A percentile compares a stretch with the other conserved stretches of the same genome.
phyloP scores from a whole-genome alignment of 2,888 invertebrate genomes.

The Chaetogeoica ovagalla region DNA sequence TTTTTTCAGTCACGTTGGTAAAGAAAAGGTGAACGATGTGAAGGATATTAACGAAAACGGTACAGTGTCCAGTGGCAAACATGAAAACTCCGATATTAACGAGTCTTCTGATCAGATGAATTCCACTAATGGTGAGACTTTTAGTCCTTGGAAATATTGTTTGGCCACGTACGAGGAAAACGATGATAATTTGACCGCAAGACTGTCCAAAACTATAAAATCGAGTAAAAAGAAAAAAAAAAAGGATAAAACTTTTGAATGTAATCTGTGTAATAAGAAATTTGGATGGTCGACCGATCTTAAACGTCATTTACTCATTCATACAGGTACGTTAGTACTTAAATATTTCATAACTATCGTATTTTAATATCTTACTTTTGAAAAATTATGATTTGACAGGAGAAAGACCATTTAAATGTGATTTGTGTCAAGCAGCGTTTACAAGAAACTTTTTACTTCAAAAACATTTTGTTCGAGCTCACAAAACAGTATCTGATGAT shows the following conservation, averaged over 20 bases:
- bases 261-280: constrained; percentile 59
- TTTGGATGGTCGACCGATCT: constrained; percentile 62
- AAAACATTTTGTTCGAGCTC: constrained; percentile 59
- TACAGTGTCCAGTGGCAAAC: neutral
- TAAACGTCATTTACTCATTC: constrained; percentile 61
- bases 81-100: neutral
- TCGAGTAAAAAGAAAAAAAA: constrained; percentile 25
- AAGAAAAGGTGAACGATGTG: neutral
- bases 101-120: constrained; percentile 20
- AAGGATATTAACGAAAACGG: neutral
- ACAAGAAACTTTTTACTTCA: constrained; percentile 61
- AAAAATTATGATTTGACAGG: constrained; percentile 54
- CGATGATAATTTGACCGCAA: constrained; percentile 2
- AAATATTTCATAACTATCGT: neutral
- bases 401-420: constrained; percentile 60
- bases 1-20: constrained; percentile 39
- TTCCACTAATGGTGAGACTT: constrained; percentile 16
- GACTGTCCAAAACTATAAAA: constrained; percentile 11
- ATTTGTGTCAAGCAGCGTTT: constrained; percentile 59
- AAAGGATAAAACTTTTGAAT: constrained; percentile 54
- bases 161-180: constrained; percentile 31
- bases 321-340: constrained; percentile 57
- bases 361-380: neutral
- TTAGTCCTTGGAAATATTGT: constrained; percentile 46
- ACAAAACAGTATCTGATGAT: constrained; percentile 56